Evolutionary conservation across 1,140 invertebrate genomes (phyloP), one percentile per base, ranked within the genome.

Genomic region (Nixonia krombeini): DNA sequence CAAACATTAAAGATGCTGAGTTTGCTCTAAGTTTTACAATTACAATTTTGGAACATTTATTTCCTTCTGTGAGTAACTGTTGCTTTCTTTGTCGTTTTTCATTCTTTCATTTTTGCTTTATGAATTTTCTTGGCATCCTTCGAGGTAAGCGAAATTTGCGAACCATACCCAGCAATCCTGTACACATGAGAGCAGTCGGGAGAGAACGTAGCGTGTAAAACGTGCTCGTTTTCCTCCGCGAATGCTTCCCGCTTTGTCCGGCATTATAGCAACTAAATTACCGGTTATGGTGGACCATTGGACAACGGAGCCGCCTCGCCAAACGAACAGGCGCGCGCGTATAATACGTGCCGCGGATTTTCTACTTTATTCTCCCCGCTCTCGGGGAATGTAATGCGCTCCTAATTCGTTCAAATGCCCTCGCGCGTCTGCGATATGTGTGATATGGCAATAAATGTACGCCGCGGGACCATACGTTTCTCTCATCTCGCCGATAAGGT

Each of bases 191-290:
- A n/a, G n/a, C n/a, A n/a, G n/a, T n/a, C n/a, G n/a, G n/a, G n/a
- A n/a, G n/a, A n/a, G n/a, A 40, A 18, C 18, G 16, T 40, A 21
- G 37, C 37, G n/a, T 40, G 37, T 40, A 40, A 40, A 40, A 40
- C 37, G 37, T 40, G 37, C 16, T 18, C 17, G 53, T 29, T 61
- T 46, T 21, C 26, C 35, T 23, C 8, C 12, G 35, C 28, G 33
- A 23, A 35, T 38, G 31, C 37, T 17, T 16, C 37, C 18, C 12
- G 28, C 25, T 57, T 64, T 57, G 61, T 57, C 17, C 17, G 9
- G 45, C 52, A 46, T 57, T 64, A 57, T 57, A 57, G 52, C 52
- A 51, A 64, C 61, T 64, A 51, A 57, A 64, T 64, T 64, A 64
- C 57, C 41, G 52, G 45, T 46, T 49, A 40, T 40, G 21, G 18